A percentile compares a stretch with the other conserved stretches of the same genome.
These are phyloP conservation scores for Lacerta bilineata DNA, from an alignment of 2,797 vertebrate species.

Conservation along the genomic window DNA sequence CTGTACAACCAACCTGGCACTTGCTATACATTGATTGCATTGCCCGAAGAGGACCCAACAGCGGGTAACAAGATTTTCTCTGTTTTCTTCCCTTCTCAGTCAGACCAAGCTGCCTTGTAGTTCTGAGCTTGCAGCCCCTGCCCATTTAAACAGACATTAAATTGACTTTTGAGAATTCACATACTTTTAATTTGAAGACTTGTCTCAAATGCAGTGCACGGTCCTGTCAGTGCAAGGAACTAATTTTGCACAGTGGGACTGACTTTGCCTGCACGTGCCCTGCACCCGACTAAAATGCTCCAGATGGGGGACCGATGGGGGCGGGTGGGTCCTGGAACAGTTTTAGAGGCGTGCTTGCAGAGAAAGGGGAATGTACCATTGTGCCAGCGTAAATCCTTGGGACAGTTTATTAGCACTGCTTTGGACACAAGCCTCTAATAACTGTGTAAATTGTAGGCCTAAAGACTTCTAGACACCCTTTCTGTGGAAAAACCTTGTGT, in stretches of 20 bases:
- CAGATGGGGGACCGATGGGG: no score
- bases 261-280: no score
- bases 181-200: no score
- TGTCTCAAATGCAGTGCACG: no score
- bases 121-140: constrained; percentile 36
- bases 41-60: constrained; percentile 84
- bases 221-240: no score
- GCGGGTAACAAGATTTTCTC: constrained; percentile 74
- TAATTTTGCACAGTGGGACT: no score
- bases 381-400: neutral
- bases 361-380: no score
- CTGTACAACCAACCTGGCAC: constrained; percentile 85
- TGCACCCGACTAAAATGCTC: no score
- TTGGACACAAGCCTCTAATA: neutral
- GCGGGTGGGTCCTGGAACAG: no score
- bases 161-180: no score
- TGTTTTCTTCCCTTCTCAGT: neutral
- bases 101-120: constrained; percentile 2
- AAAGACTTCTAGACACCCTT: neutral
- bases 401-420: neutral
- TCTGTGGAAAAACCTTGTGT: neutral
- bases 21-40: constrained; percentile 83
- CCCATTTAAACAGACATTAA: constrained; percentile 15
- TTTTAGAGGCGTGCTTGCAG: no score
- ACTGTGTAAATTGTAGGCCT: neutral